Base-by-base conservation (phyloP, 2,797 vertebrate species). In the Sebastes kiyomatsui region DNA sequence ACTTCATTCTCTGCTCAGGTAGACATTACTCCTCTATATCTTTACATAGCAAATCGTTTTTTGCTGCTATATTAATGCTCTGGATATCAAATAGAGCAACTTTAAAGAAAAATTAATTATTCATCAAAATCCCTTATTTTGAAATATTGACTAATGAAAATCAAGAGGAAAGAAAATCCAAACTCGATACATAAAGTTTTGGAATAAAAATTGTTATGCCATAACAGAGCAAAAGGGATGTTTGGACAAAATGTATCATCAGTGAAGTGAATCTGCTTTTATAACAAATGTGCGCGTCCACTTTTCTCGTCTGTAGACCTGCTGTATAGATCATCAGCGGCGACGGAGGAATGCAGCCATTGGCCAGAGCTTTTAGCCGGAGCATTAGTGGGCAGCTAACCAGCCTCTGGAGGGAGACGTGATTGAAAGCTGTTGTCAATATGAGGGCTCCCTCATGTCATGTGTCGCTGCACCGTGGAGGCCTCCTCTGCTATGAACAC, bases 391-490 rank as follows among this genome's bases (percentile, higher is more conserved):
- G 25, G 71, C 74, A 52, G 68, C 80, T 86, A 85, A 87, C 23
- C 69, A 38, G 81, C 76, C 84, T 81, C 77, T 56, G 76, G 82
- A 81, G 86, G 42, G 35, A 62, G 25, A 6, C 55, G 5, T 74
- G 86, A 88, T 80, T 83, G 88, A 89, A 75, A 79, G 80, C 83
- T 65, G 80, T 4, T 81, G 87, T 88, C 81, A 80, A 28, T 71
- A 14, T 11, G 72, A 83, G 74, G 67, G 64, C 67, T 84, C 67
- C 75, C 65, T 88, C 55, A 67, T 76, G 82, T 87, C 82, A 83
- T 74, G 69, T 88, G 83, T 83, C 10, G 59, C 55, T 54, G 67
- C 54, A 25, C 87, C 54, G 69, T 18, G 16, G 76, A 75, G 70
- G 62, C 66, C 61, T 77, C 46, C 75, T 60, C 55, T n/a, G 5